A percentile compares a stretch with the other conserved stretches of the same genome.
phyloP scores from a whole-genome alignment of 2,888 invertebrate genomes.

The Netelia inedita region DNA sequence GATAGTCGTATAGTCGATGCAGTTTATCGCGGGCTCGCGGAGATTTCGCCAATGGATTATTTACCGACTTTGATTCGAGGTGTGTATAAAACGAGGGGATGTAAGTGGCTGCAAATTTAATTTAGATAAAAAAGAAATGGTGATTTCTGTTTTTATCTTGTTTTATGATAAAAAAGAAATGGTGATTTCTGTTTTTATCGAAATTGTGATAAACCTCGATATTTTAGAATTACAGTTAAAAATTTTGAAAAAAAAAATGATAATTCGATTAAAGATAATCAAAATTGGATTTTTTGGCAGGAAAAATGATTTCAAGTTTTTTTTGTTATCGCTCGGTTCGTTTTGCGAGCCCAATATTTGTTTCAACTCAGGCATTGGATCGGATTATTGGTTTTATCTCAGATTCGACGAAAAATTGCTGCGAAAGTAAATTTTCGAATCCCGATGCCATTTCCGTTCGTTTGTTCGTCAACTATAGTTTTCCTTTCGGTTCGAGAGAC shows the following conservation, averaged over 20 bases:
- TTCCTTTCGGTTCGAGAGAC: conserved; percentile 21
- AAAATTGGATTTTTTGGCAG: neutral
- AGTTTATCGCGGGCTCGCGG: conserved; percentile 17
- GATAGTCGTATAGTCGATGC: conserved; percentile 9
- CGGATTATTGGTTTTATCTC: neutral
- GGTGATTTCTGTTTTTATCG: neutral
- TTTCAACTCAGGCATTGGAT: neutral
- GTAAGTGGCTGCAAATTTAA: no score
- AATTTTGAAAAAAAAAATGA: neutral
- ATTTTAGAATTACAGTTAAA: neutral
- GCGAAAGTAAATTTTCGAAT: conserved; percentile 13
- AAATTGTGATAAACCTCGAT: neutral
- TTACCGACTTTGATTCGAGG: conserved; percentile 30
- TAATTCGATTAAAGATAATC: neutral
- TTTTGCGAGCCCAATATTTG: neutral
- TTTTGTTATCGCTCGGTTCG: neutral
- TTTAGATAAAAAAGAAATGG: no score
- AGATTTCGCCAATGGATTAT: conserved; percentile 37
- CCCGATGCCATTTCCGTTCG: conserved; percentile 12
- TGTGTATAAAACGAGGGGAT: no score
- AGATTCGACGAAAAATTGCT: conserved; percentile 7
- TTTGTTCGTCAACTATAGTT: conserved; percentile 19
- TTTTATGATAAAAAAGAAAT: no score
- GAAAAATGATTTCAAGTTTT: neutral
- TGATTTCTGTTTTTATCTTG: neutral